phyloP scores from a whole-genome alignment of 2,888 invertebrate species.

The Myopa tessellatipennis region DNA sequence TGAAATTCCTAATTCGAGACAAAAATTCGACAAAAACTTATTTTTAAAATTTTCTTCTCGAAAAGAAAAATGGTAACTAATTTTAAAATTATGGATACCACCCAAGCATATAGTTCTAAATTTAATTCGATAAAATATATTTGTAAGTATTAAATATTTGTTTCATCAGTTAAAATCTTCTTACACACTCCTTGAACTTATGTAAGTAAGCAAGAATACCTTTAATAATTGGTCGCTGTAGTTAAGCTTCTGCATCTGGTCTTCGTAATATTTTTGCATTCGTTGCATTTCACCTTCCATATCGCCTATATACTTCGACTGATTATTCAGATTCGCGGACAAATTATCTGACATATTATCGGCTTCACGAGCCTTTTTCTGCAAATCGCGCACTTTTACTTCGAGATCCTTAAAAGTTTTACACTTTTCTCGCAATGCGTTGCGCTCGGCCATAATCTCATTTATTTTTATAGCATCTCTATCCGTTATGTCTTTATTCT shows the following conservation, averaged over 20 bases:
- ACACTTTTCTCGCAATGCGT: constrained; percentile 55
- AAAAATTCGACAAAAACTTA: too few relatives aligned
- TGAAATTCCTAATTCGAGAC: too few relatives aligned
- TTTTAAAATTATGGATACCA: too few relatives aligned
- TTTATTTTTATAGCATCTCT: constrained; percentile 54
- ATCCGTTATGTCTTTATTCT: constrained; percentile 40
- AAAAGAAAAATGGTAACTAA: too few relatives aligned
- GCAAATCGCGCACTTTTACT: constrained; percentile 47
- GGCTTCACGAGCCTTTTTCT: constrained; percentile 48
- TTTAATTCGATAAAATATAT: too few relatives aligned
- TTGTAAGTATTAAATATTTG: too few relatives aligned
- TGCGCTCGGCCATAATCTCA: constrained; percentile 56
- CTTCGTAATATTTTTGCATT: constrained; percentile 59
- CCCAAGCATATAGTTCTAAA: too few relatives aligned
- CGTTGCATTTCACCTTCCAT: constrained; percentile 56
- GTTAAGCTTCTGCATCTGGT: constrained; percentile 50
- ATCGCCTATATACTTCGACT: constrained; percentile 51
- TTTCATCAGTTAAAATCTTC: too few relatives aligned
- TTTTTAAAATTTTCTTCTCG: too few relatives aligned
- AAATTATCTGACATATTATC: constrained; percentile 46
- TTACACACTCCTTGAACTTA: too few relatives aligned
- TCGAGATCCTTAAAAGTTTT: constrained; percentile 48
- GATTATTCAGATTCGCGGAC: constrained; percentile 45
- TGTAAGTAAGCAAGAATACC: constrained; percentile 34
- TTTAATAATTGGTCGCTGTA: constrained; percentile 53